Base-by-base conservation (phyloP, 2,888 invertebrate species). In the Cyclophora punctaria region DNA sequence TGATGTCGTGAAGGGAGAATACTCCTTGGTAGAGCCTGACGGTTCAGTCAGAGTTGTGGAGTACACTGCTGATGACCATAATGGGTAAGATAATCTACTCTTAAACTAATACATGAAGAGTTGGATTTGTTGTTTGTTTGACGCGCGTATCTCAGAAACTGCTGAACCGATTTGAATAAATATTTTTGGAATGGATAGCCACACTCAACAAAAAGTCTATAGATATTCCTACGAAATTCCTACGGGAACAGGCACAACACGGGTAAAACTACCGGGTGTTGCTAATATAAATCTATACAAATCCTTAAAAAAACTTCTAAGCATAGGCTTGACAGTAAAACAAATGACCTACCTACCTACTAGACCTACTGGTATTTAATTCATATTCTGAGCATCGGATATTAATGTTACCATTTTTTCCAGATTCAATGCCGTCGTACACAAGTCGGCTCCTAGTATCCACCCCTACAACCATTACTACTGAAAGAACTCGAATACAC, bases 1-100 rank as follows among this genome's bases (percentile, higher is more conserved):
- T 37, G 90, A 89, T 65, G 78, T 73, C 33, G 90, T 90, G 34
- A 88, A 89, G 59, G 90, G 90, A 20, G 74, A 66, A 63, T 89
- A 90, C 76, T 83, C 85, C 3, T 73, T 90, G 49, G 80, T 89
- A 48, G 89, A 90, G 69, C 88, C 90, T 48, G 90, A 90, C 57
- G 89, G 90, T 58, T 87, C 88, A 62, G 78, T 85, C 47, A 86
- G 90, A 60, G 86, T 87, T 57, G 90, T 90, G 51, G 83, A 90
- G 53, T 90, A 90, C 78, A 84, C 87, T 55, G 89, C 90, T 63
- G 89, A 90, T 56, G 89, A 87, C 58, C 86, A 90, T 70, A 85
- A 83, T 52, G 90, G 89, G 78, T 90, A 78, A 77, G 73, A 20
- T 20, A 20, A 20, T 20, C 2, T 40, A 42, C n/a, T 43, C 34